Evolutionary conservation across 2,113 vertebrate species (phyloP).

Genomic region (Thomomys bottae): DNA sequence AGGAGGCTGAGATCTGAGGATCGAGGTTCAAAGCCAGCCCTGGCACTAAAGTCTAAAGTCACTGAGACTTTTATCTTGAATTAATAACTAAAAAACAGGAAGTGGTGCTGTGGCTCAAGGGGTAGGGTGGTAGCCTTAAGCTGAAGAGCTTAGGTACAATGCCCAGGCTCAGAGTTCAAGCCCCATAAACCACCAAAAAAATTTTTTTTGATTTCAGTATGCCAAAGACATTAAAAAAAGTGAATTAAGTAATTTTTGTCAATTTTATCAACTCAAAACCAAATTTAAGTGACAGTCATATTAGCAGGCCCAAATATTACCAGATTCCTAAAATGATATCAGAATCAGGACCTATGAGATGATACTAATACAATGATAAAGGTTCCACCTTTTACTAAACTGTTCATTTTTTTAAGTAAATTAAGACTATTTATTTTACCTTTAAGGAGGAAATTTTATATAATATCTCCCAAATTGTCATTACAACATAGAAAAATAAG

Average conservation of each 20-base stretch:
- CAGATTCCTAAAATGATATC: conserved; percentile 12
- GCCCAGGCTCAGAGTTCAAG: too few species aligned
- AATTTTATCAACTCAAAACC: conserved; percentile 29
- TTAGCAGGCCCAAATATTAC: conserved; percentile 21
- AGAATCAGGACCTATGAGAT: neutral
- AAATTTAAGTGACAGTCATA: conserved; percentile 32
- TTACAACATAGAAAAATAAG: conserved; percentile 47
- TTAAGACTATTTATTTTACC: conserved; percentile 46
- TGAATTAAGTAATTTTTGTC: conserved; percentile 17
- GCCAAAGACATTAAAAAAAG: conserved; percentile 50
- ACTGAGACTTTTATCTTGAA: too few species aligned
- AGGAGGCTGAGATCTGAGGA: too few species aligned
- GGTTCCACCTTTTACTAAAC: conserved; percentile 35
- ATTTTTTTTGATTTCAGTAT: conserved; percentile 17
- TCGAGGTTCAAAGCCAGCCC: too few species aligned
- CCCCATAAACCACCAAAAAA: too few species aligned
- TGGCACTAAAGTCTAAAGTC: too few species aligned
- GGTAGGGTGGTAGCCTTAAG: too few species aligned
- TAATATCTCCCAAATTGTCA: conserved; percentile 42
- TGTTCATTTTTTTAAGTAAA: neutral
- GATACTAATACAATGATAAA: conserved; percentile 32
- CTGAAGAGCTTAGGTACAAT: too few species aligned
- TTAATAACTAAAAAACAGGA: too few species aligned
- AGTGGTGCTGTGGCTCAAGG: too few species aligned
- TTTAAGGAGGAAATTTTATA: conserved; percentile 44